Conservation (phyloP, 2,797 vertebrate species). For the Podarcis siculus region DNA sequence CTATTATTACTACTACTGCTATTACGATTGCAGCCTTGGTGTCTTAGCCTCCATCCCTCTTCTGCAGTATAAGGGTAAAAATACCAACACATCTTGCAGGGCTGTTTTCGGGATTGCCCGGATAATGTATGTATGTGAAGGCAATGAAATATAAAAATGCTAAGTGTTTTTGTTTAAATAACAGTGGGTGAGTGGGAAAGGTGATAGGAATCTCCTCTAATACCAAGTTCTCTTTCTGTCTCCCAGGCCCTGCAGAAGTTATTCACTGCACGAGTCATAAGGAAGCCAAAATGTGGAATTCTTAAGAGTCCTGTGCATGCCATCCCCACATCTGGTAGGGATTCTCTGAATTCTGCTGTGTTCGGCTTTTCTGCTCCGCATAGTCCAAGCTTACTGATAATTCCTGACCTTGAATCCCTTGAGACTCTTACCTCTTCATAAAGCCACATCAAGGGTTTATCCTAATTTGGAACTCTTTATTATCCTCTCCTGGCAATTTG, state of each 20-base stretch:
- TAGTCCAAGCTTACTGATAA: background rate
- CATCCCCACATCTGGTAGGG: background rate
- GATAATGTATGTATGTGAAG: background rate
- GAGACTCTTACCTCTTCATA: background rate
- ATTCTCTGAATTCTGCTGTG: background rate
- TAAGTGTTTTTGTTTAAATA: background rate
- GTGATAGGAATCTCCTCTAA: background rate
- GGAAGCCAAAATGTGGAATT: background rate
- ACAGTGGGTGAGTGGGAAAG: background rate
- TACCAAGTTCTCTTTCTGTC: background rate
- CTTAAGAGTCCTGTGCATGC: background rate
- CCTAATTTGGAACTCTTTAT: conserved; percentile 1
- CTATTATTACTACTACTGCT: no score
- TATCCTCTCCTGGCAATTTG: background rate
- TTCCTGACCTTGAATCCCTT: background rate
- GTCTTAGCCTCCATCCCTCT: background rate
- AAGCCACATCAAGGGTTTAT: background rate
- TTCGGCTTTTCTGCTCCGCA: background rate
- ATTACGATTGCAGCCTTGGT: background rate
- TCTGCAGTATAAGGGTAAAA: background rate
- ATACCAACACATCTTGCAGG: background rate
- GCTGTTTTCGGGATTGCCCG: background rate
- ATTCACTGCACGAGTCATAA: background rate
- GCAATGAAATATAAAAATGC: background rate
- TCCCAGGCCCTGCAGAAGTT: background rate